These are phyloP conservation scores for Bergia puertoricense DNA, from an alignment of 92 coral and sea anemone genomes.

Conservation along the genomic window DNA sequence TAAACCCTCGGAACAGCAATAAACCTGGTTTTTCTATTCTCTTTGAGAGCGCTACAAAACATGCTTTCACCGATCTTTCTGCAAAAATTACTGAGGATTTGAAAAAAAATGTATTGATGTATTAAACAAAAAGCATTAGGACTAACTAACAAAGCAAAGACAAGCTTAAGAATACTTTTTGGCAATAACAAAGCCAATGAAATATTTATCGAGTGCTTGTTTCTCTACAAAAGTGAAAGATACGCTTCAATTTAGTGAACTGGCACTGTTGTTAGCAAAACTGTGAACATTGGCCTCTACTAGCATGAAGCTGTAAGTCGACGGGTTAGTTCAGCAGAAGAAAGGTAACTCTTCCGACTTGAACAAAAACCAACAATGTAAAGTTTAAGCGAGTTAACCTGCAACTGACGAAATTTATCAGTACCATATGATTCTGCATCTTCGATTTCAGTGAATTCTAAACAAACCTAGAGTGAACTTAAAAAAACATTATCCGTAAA, in stretches of 20 bases:
- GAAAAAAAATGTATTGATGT: not conserved
- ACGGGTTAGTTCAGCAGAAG: not conserved
- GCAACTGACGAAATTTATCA: not conserved
- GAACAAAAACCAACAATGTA: not conserved
- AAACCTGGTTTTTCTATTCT: too few relatives aligned
- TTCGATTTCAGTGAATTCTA: not conserved
- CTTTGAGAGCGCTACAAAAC: too few relatives aligned
- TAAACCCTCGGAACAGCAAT: not conserved
- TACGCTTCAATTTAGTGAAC: not conserved
- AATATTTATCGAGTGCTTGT: slow-evolving; percentile 58
- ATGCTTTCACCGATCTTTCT: too few relatives aligned
- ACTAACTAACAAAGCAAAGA: not conserved
- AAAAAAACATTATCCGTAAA: not conserved
- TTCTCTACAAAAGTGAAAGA: not conserved
- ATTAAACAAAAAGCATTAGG: not conserved
- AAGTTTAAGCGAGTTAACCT: not conserved
- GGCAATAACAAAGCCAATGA: slow-evolving; percentile 50
- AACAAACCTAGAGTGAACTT: not conserved
- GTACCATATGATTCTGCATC: not conserved
- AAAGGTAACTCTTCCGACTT: not conserved
- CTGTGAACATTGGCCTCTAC: not conserved
- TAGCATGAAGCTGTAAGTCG: not conserved
- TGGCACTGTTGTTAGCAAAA: not conserved
- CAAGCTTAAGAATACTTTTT: slow-evolving; percentile 16
- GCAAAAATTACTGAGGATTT: not conserved